Conservation (phyloP, 2,888 invertebrate species). For the Xiphydria camelus region DNA sequence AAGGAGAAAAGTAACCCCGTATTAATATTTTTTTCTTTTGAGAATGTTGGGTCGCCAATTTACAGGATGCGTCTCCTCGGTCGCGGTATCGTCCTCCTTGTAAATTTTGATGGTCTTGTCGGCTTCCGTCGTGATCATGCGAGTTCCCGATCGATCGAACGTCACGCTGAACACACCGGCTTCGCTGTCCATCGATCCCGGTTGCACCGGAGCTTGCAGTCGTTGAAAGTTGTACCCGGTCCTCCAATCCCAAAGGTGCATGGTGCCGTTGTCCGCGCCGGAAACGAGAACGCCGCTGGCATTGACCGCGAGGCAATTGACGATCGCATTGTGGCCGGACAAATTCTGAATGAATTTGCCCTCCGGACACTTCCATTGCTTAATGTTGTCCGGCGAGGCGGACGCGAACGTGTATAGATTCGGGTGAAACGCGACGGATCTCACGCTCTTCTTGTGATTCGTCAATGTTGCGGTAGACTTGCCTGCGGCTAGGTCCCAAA, state of each 20-base stretch:
- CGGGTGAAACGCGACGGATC: slow-evolving; percentile 74
- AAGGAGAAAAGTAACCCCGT: too few species aligned
- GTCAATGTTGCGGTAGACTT: slow-evolving; percentile 88
- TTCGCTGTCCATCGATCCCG: slow-evolving; percentile 97
- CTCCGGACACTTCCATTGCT: slow-evolving; percentile 96
- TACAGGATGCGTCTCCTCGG: slow-evolving; percentile 94
- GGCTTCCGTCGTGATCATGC: slow-evolving; percentile 91
- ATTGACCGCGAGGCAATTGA: slow-evolving; percentile 91
- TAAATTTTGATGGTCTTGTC: too few species aligned
- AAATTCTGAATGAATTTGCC: slow-evolving; percentile 93
- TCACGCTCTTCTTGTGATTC: slow-evolving; percentile 93
- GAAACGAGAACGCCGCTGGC: slow-evolving; percentile 91
- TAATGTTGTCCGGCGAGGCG: slow-evolving; percentile 94
- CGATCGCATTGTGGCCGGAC: slow-evolving; percentile 91
- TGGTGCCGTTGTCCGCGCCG: slow-evolving; percentile 93
- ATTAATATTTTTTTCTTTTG: slow-evolving; percentile 86
- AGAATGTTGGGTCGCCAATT: slow-evolving; percentile 98
- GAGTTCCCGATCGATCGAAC: slow-evolving; percentile 89
- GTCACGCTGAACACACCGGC: slow-evolving; percentile 92
- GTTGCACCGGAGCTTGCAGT: slow-evolving; percentile 86
- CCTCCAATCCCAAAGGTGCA: slow-evolving; percentile 96
- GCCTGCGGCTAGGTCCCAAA: slow-evolving; percentile 96
- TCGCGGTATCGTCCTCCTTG: too few species aligned
- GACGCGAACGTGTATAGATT: slow-evolving; percentile 88
- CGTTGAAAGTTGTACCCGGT: slow-evolving; percentile 97